Conservation (phyloP, 2,797 vertebrate genomes). For the Columba guinea region DNA sequence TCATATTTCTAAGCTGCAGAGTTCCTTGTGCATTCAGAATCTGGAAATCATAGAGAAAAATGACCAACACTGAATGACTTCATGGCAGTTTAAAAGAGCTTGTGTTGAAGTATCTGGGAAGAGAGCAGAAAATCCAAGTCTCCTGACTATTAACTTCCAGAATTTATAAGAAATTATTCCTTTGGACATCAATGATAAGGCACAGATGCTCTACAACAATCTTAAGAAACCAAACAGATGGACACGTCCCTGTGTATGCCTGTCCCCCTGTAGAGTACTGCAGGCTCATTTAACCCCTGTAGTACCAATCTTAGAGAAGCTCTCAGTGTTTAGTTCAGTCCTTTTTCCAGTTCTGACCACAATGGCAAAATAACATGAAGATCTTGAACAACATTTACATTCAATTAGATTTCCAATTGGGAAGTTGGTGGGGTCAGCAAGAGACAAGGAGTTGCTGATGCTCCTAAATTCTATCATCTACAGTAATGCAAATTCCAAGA, state of each 20-base stretch:
- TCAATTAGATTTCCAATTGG: background rate
- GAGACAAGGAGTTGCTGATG: background rate
- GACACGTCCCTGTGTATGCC: background rate
- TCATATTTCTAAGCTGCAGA: background rate
- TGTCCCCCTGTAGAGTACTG: background rate
- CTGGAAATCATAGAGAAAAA: background rate
- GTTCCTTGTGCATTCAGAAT: background rate
- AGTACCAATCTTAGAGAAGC: background rate
- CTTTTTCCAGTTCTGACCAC: background rate
- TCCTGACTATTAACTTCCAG: background rate
- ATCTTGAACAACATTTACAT: background rate
- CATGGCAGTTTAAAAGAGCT: background rate
- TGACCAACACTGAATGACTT: background rate
- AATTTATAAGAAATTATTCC: background rate
- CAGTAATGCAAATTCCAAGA: background rate
- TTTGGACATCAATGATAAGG: background rate
- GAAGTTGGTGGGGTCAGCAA: background rate
- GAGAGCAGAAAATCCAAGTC: background rate
- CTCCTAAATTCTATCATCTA: background rate
- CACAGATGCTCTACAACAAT: background rate
- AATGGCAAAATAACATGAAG: background rate
- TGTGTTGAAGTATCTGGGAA: background rate
- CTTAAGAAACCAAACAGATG: background rate
- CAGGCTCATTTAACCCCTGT: slow-evolving; percentile 10
- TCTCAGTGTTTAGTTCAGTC: background rate